phyloP scores from a whole-genome alignment of 2,113 vertebrate genomes.

The Collichthys lucidus region DNA sequence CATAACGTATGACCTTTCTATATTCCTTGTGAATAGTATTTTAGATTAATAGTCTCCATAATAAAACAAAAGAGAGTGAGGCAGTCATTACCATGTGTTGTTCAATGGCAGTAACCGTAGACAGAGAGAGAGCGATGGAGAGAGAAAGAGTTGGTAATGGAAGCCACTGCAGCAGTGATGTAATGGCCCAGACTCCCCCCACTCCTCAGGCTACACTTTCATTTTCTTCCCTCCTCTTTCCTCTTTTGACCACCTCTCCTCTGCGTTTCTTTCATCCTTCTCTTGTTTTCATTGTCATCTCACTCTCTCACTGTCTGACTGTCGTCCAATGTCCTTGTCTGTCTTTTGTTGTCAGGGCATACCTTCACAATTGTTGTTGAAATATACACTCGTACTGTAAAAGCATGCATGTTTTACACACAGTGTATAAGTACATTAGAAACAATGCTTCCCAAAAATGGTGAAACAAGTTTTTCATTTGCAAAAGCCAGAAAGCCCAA shows the following conservation, averaged over 20 bases:
- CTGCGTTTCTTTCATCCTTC: conserved; percentile 32
- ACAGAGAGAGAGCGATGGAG: not conserved
- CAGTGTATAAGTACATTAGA: not conserved
- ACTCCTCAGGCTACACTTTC: conserved; percentile 34
- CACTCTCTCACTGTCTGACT: not conserved
- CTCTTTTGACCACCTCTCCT: conserved; percentile 31
- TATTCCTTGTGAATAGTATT: not conserved
- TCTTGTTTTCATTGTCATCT: conserved; percentile 35
- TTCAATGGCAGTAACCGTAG: conserved; percentile 1
- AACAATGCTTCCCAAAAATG: not conserved
- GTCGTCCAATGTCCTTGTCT: not conserved
- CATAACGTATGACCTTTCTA: not conserved
- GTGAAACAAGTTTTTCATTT: not conserved
- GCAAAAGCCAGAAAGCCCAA: not conserved
- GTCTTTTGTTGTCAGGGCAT: conserved; percentile 5
- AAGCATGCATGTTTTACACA: not conserved
- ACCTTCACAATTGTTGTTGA: not conserved
- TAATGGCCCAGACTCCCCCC: conserved; percentile 60
- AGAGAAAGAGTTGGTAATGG: conserved; percentile 38
- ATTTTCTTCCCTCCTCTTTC: conserved; percentile 34
- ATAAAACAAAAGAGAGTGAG: not conserved
- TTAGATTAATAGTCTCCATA: not conserved
- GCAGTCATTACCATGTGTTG: conserved; percentile 1
- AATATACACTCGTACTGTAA: conserved; percentile 15
- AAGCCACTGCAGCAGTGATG: conserved; percentile 72